Percentiles rank a stretch among this genome's conserved stretches.
phyloP scores from a whole-genome alignment of 2,113 vertebrate species.

The Lanius collurio region DNA sequence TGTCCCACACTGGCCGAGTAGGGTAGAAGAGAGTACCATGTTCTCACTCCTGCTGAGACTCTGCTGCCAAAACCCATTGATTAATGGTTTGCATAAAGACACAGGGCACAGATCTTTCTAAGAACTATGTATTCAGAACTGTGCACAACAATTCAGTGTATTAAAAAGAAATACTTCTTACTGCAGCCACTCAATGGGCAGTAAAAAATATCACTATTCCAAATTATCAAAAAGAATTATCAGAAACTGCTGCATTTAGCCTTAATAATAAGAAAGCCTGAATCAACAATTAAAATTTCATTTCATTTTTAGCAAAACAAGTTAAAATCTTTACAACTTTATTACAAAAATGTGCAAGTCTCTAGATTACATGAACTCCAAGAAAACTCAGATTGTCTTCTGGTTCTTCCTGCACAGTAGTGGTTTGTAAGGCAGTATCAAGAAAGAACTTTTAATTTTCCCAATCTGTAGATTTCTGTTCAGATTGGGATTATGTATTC shows the following conservation, averaged over 20 bases:
- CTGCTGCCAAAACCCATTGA: not conserved
- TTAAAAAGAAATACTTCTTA: not conserved
- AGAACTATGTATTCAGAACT: not conserved
- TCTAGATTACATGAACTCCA: not conserved
- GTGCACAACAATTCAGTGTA: not conserved
- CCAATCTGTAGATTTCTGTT: not conserved
- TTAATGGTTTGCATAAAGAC: not conserved
- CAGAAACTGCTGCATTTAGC: not conserved
- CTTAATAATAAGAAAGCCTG: not conserved
- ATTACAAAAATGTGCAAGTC: not conserved
- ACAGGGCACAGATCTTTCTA: not conserved
- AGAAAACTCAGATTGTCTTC: not conserved
- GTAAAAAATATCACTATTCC: not conserved
- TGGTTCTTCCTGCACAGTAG: not conserved
- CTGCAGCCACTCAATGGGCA: not conserved
- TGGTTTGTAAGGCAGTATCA: not conserved
- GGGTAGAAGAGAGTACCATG: not conserved
- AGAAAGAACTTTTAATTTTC: not conserved
- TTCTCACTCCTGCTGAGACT: not conserved
- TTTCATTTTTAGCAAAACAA: not conserved
- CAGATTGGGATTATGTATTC: not conserved
- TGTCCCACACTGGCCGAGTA: not conserved
- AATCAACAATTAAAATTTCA: not conserved
- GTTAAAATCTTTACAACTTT: not conserved
- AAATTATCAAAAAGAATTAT: not conserved